A percentile compares a stretch with the other conserved stretches of the same genome.
These are phyloP conservation scores for Pollenia amentaria DNA, from an alignment of 2,888 invertebrate species.

Conservation along the genomic window DNA sequence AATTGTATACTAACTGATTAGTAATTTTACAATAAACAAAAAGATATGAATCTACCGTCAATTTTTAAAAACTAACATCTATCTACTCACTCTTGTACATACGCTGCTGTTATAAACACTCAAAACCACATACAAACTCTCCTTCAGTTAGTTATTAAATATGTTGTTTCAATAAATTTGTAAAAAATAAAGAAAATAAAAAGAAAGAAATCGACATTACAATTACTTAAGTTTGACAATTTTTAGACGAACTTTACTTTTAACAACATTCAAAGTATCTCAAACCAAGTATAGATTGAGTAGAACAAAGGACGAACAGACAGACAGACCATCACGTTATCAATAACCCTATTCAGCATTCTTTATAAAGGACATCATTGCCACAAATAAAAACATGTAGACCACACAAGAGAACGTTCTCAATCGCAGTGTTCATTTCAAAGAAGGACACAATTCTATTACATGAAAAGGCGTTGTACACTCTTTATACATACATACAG, in stretches of 20 bases:
- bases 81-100: no score
- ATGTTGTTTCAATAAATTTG: no score
- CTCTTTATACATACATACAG: background rate
- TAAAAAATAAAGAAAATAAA: background rate
- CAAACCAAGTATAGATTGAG: background rate
- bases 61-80: no score
- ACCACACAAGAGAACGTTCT: background rate
- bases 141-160: no score
- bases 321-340: slow-evolving; percentile 28
- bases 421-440: slow-evolving; percentile 14
- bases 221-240: background rate
- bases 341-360: slow-evolving; percentile 24
- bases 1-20: no score
- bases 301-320: slow-evolving; percentile 2
- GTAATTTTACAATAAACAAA: no score
- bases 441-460: slow-evolving; percentile 25
- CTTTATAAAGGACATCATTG: slow-evolving; percentile 3
- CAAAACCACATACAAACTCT: background rate
- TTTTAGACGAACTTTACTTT: background rate
- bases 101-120: background rate
- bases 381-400: background rate
- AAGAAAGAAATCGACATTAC: background rate
- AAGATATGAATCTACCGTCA: no score
- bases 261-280: background rate
- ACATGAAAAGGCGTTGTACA: background rate